These are phyloP conservation scores for Danio tinwini DNA, from an alignment of 2,797 vertebrate genomes.

Conservation along the genomic window DNA sequence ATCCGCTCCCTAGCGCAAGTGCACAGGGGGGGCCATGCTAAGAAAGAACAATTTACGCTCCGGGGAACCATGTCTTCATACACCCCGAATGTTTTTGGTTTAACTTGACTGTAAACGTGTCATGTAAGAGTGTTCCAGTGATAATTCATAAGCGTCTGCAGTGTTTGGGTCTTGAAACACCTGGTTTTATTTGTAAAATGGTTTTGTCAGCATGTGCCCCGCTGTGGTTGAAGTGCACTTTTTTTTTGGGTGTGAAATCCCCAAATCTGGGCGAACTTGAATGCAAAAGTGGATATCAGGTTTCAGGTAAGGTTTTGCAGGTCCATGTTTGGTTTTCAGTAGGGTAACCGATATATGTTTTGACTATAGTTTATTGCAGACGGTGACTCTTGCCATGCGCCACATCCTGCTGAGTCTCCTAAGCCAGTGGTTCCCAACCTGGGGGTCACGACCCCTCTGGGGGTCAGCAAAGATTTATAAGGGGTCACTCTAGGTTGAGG, in stretches of 20 bases:
- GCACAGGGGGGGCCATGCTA: conserved; percentile 6
- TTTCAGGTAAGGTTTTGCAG: conserved; percentile 38
- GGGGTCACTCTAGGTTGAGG: too few species aligned
- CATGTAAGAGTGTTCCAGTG: conserved; percentile 53
- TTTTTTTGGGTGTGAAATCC: not conserved
- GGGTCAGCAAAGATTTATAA: too few species aligned
- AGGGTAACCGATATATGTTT: conserved; percentile 34
- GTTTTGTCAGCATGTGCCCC: conserved; percentile 8
- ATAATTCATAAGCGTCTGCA: conserved; percentile 54
- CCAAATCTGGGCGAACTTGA: conserved; percentile 1
- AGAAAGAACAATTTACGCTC: not conserved
- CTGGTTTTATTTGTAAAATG: conserved; percentile 14
- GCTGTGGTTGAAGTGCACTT: not conserved
- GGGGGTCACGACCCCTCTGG: too few species aligned
- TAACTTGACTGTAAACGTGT: conserved; percentile 65
- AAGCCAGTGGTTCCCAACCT: not conserved
- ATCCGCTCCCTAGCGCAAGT: not conserved
- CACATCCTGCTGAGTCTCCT: conserved; percentile 36
- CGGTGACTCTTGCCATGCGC: conserved; percentile 43
- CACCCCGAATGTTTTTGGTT: conserved; percentile 64
- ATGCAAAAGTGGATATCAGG: conserved; percentile 31
- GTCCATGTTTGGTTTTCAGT: conserved; percentile 26
- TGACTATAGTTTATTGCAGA: conserved; percentile 37
- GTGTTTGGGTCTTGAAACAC: conserved; percentile 34
- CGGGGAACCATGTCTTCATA: conserved; percentile 52